Percentiles rank a stretch among this genome's conserved stretches.
Evolutionary conservation across 2,797 vertebrate species (phyloP).

Genomic region (Microctenopoma lineatum): DNA sequence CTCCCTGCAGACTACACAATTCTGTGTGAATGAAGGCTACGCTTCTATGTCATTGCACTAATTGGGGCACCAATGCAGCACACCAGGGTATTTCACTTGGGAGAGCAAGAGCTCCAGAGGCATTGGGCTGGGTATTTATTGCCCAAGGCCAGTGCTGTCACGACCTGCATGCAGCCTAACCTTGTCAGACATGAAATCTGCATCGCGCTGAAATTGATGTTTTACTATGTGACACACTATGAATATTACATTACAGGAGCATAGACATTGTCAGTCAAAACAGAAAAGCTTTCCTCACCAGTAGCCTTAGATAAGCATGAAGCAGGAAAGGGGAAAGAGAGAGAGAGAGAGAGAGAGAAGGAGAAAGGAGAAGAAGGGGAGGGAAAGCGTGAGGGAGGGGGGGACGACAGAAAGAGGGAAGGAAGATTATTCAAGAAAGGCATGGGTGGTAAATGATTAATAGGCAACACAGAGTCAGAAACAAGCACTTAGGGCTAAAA

Average conservation of each 20-base stretch:
- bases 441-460: slow-evolving; percentile 95
- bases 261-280: slow-evolving; percentile 91
- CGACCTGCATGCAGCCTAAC: slow-evolving; percentile 86
- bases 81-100: slow-evolving; percentile 73
- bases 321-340: slow-evolving; percentile 25
- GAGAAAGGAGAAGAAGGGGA: slow-evolving; percentile 22
- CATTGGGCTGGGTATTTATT: slow-evolving; percentile 73
- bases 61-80: slow-evolving; percentile 74
- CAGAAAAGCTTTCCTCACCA: slow-evolving; percentile 86
- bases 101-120: slow-evolving; percentile 69
- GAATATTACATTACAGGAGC: slow-evolving; percentile 97
- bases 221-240: slow-evolving; percentile 93
- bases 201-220: slow-evolving; percentile 91
- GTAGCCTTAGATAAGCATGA: slow-evolving; percentile 86
- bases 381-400: slow-evolving; percentile 37
- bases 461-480: slow-evolving; percentile 91
- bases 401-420: slow-evolving; percentile 58
- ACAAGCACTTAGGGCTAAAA: slow-evolving; percentile 91
- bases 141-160: slow-evolving; percentile 80
- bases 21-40: slow-evolving; percentile 48
- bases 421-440: slow-evolving; percentile 80
- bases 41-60: slow-evolving; percentile 80
- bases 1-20: slow-evolving; percentile 49
- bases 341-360: not conserved
- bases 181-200: slow-evolving; percentile 90